Percentiles rank a stretch among this genome's conserved stretches.
Conservation (phyloP, 2,797 vertebrate genomes). For the Macropodus opercularis region DNA sequence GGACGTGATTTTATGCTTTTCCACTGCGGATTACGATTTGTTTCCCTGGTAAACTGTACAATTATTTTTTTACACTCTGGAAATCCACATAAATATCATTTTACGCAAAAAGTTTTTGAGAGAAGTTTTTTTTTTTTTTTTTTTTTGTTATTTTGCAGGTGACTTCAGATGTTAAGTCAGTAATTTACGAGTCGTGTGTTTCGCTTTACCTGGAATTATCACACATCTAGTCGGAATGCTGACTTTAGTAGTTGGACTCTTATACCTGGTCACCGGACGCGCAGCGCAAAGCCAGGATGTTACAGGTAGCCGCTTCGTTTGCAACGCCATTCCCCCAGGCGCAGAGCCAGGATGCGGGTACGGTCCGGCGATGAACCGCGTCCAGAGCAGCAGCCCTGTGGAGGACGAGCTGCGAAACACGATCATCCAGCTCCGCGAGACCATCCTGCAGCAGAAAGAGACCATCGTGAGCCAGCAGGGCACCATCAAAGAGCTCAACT, state of each 20-base stretch:
- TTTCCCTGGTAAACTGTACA: conserved; percentile 12
- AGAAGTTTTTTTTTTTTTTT: too few species aligned
- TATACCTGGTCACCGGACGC: conserved; percentile 73
- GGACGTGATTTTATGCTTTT: conserved; percentile 41
- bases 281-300: conserved; percentile 69
- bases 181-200: conserved; percentile 5
- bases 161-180: neutral
- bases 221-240: conserved; percentile 78
- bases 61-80: conserved; percentile 33
- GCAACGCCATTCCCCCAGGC: conserved; percentile 90
- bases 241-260: conserved; percentile 73
- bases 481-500: conserved; percentile 93
- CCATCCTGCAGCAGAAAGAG: conserved; percentile 95
- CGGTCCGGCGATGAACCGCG: conserved; percentile 79
- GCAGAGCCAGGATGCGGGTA: conserved; percentile 86
- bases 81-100: conserved; percentile 29
- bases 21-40: conserved; percentile 40
- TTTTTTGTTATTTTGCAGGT: conserved; percentile 9
- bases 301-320: conserved; percentile 91
- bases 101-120: conserved; percentile 16
- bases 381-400: conserved; percentile 82
- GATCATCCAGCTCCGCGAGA: conserved; percentile 93
- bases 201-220: conserved; percentile 16
- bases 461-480: conserved; percentile 93
- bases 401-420: conserved; percentile 92